Percentiles rank a stretch among this genome's conserved stretches.
Evolutionary conservation across 2,113 vertebrate genomes (phyloP).

Genomic region (Thomomys bottae): DNA sequence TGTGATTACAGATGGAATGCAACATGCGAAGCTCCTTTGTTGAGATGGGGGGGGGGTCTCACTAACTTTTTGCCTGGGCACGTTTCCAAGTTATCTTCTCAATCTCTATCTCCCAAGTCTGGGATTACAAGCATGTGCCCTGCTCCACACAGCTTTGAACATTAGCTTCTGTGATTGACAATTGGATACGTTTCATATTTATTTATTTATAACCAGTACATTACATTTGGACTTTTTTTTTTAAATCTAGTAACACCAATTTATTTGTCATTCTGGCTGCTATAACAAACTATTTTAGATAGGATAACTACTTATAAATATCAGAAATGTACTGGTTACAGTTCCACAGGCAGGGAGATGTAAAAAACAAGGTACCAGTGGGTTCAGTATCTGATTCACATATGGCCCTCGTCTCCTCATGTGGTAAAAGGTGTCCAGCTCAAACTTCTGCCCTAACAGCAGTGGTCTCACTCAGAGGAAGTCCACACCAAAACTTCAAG

Average conservation of each 20-base stretch:
- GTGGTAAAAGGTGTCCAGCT: no score
- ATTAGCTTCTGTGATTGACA: neutral
- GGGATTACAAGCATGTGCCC: no score
- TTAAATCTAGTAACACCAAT: neutral
- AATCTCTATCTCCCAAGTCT: no score
- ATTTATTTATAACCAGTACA: neutral
- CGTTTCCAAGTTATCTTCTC: no score
- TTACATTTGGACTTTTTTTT: conserved; percentile 30
- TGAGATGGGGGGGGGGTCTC: no score
- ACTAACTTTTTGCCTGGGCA: no score
- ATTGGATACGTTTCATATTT: conserved; percentile 9
- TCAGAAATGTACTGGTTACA: neutral
- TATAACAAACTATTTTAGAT: neutral
- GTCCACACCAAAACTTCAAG: neutral
- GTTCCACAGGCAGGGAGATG: neutral
- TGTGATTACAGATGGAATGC: no score
- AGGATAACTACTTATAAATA: neutral
- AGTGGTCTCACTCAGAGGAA: neutral
- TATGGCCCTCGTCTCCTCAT: neutral
- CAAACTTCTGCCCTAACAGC: neutral
- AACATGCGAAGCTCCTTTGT: no score
- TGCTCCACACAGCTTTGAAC: conserved; percentile 3
- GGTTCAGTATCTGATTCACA: neutral
- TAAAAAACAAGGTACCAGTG: neutral
- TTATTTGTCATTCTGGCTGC: neutral